Evolutionary conservation across 2,888 invertebrate species (phyloP).

Genomic region (Xanthia icteritia): DNA sequence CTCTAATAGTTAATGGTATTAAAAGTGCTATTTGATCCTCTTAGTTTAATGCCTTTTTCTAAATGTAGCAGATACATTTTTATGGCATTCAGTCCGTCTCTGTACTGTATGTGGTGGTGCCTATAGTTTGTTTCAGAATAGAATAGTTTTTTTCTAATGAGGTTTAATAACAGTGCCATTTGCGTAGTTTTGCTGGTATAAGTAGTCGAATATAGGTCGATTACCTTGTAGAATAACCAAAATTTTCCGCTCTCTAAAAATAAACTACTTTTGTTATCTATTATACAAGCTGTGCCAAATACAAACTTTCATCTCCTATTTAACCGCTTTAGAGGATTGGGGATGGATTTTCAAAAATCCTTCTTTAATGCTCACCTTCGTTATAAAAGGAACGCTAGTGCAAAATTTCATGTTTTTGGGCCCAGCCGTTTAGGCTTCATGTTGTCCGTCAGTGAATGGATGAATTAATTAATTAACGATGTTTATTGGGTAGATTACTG

Average conservation of each 20-base stretch:
- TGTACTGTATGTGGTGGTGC: no score
- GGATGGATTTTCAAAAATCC: no score
- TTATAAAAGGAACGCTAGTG: no score
- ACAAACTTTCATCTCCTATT: no score
- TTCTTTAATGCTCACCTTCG: no score
- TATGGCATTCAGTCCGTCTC: not conserved
- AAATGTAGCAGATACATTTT: not conserved
- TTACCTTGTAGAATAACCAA: not conserved
- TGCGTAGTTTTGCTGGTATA: not conserved
- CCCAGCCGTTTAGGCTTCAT: no score
- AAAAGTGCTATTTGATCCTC: not conserved
- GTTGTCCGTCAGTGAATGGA: no score
- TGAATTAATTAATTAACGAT: no score
- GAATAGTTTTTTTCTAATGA: not conserved
- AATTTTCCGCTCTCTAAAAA: not conserved
- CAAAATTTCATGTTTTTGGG: no score
- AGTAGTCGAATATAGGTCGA: not conserved
- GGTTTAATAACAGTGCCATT: not conserved
- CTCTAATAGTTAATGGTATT: not conserved
- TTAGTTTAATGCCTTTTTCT: not conserved
- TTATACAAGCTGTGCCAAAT: not conserved
- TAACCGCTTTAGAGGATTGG: no score
- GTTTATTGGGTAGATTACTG: no score
- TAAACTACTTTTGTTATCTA: not conserved
- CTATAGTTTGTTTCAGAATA: not conserved